Evolutionary conservation across 2,113 vertebrate species (phyloP).

Genomic region (Eublepharis macularius): DNA sequence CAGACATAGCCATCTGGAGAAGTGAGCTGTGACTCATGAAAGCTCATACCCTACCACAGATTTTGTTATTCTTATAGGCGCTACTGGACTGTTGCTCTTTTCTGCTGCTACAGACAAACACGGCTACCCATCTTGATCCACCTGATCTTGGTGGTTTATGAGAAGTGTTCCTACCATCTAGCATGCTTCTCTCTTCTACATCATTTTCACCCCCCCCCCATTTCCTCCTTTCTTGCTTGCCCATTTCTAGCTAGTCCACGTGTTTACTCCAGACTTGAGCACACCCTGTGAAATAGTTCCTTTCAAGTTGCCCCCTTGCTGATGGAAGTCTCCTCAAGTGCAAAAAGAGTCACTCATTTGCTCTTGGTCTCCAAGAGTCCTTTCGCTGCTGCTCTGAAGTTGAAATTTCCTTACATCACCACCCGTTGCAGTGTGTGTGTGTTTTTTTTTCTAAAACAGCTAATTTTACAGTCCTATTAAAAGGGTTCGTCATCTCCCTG

Average conservation of each 20-base stretch:
- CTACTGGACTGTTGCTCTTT: no score
- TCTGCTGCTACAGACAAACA: no score
- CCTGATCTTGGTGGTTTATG: neutral
- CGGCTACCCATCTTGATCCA: no score
- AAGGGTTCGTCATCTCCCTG: conserved; percentile 70
- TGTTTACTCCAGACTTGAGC: conserved; percentile 9
- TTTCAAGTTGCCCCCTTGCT: conserved; percentile 41
- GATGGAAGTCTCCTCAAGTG: conserved; percentile 51
- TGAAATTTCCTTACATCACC: conserved; percentile 76
- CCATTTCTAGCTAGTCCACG: neutral
- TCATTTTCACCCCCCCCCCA: no score
- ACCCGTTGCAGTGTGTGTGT: conserved; percentile 74
- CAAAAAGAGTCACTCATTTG: conserved; percentile 65
- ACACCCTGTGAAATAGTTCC: neutral
- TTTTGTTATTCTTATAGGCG: no score
- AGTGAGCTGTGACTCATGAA: no score
- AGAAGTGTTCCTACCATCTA: no score
- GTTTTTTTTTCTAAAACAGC: conserved; percentile 71
- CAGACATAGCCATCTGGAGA: no score
- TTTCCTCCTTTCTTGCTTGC: neutral
- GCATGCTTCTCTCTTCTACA: no score
- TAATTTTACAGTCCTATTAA: conserved; percentile 80
- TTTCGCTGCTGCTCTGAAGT: conserved; percentile 68
- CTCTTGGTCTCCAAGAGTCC: conserved; percentile 66
- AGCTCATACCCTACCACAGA: no score